Percentiles rank a stretch among this genome's conserved stretches.
phyloP scores from a whole-genome alignment of 2,113 vertebrate species.

The Antechinus flavipes region DNA sequence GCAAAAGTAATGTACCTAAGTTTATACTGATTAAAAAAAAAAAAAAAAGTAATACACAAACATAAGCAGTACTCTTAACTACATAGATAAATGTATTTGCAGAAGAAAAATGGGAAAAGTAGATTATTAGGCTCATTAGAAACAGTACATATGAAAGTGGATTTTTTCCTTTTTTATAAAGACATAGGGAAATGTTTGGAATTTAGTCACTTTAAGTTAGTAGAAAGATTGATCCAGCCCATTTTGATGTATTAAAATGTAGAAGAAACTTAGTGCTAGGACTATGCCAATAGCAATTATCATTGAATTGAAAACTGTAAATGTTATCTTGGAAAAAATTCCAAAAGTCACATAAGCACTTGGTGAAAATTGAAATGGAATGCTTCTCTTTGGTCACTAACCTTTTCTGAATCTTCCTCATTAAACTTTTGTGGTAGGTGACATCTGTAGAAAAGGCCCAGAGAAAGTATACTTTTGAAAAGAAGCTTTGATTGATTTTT shows the following conservation, averaged over 20 bases:
- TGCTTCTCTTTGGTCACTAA: slow-evolving; percentile 52
- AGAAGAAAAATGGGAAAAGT: slow-evolving; percentile 33
- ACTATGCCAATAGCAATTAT: slow-evolving; percentile 38
- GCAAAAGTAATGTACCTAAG: neutral
- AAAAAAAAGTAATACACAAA: slow-evolving; percentile 42
- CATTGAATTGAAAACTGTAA: slow-evolving; percentile 49
- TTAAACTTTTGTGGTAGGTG: slow-evolving; percentile 55
- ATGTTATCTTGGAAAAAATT: slow-evolving; percentile 49
- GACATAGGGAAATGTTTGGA: slow-evolving; percentile 26
- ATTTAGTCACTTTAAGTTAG: slow-evolving; percentile 18
- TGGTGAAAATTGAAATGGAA: slow-evolving; percentile 44
- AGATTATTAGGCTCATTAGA: slow-evolving; percentile 19
- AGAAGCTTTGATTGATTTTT: slow-evolving; percentile 65
- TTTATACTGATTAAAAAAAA: slow-evolving; percentile 27
- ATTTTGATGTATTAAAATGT: neutral
- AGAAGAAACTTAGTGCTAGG: neutral
- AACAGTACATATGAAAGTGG: slow-evolving; percentile 5
- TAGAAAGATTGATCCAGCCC: neutral
- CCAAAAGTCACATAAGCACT: slow-evolving; percentile 63
- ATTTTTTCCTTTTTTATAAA: slow-evolving; percentile 35
- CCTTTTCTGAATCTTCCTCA: slow-evolving; percentile 39
- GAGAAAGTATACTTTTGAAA: slow-evolving; percentile 68
- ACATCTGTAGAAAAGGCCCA: slow-evolving; percentile 42
- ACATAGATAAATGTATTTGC: slow-evolving; percentile 46
- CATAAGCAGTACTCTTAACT: slow-evolving; percentile 37